phyloP scores from a whole-genome alignment of 2,888 invertebrate species.

The Corbicula japonica region DNA sequence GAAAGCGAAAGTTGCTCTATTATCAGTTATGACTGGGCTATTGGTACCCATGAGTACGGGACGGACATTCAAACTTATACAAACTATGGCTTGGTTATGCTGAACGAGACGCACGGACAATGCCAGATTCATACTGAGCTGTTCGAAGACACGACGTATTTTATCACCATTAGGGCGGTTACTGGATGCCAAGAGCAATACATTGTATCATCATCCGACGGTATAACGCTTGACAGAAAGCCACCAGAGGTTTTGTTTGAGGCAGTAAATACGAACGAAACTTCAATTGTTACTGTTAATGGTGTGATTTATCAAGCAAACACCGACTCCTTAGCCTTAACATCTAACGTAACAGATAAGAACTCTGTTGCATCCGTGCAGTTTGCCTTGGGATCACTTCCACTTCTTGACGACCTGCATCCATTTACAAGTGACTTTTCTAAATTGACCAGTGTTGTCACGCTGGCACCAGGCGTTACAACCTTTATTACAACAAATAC shows the following conservation, averaged over 20 bases:
- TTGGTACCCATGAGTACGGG: slow-evolving; percentile 71
- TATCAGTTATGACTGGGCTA: slow-evolving; percentile 75
- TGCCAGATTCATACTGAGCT: slow-evolving; percentile 71
- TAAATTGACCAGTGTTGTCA: slow-evolving; percentile 34
- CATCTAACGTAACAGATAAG: slow-evolving; percentile 58
- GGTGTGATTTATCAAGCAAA: slow-evolving; percentile 56
- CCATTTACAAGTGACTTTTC: slow-evolving; percentile 40
- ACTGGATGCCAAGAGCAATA: slow-evolving; percentile 75
- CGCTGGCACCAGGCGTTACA: slow-evolving; percentile 61
- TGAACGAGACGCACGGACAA: slow-evolving; percentile 70
- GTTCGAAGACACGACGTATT: slow-evolving; percentile 70
- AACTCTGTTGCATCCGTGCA: slow-evolving; percentile 31
- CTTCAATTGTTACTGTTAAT: slow-evolving; percentile 12
- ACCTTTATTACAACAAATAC: slow-evolving; percentile 60
- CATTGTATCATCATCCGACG: slow-evolving; percentile 75
- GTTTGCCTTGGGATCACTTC: slow-evolving; percentile 54
- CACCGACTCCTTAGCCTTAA: slow-evolving; percentile 49
- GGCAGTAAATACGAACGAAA: slow-evolving; percentile 33
- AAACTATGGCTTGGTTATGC: slow-evolving; percentile 73
- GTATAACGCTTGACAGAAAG: slow-evolving; percentile 70
- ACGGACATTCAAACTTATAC: slow-evolving; percentile 75
- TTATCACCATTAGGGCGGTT: slow-evolving; percentile 71
- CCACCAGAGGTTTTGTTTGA: slow-evolving; percentile 58
- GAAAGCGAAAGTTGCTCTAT: slow-evolving; percentile 77
- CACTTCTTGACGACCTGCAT: slow-evolving; percentile 40